These are phyloP conservation scores for Leptogaster cylindrica DNA, from an alignment of 2,888 invertebrate species.

Conservation along the genomic window DNA sequence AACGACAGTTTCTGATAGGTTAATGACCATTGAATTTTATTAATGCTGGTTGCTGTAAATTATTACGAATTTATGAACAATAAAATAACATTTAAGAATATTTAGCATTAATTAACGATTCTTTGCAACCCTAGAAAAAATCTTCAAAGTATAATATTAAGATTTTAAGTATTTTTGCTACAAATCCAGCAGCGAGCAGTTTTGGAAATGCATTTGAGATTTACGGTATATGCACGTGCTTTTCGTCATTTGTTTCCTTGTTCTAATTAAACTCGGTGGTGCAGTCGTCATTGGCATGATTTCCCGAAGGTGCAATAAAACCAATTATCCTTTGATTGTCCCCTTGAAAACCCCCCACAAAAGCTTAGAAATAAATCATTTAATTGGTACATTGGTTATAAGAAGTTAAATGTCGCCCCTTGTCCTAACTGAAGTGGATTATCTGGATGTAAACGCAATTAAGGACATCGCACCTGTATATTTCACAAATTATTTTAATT, in stretches of 20 bases:
- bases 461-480: neutral
- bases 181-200: too few species aligned
- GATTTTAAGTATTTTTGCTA: too few species aligned
- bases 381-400: slow-evolving; percentile 1
- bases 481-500: neutral
- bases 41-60: too few species aligned
- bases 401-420: neutral
- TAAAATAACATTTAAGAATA: too few species aligned
- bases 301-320: slow-evolving; percentile 26
- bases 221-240: too few species aligned
- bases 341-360: neutral
- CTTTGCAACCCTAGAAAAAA: too few species aligned
- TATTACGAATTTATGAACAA: too few species aligned
- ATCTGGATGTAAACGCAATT: slow-evolving; percentile 6
- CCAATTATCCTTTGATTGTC: slow-evolving; percentile 30
- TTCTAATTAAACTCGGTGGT: neutral
- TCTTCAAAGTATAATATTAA: too few species aligned
- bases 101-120: too few species aligned
- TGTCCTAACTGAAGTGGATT: neutral
- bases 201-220: too few species aligned
- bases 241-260: neutral
- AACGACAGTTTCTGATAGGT: too few species aligned
- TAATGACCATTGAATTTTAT: too few species aligned
- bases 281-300: slow-evolving; percentile 8
- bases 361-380: slow-evolving; percentile 1